A percentile compares a stretch with the other conserved stretches of the same genome.
Conservation (phyloP, 2,113 vertebrate genomes). For the Pterocles burchelli region DNA sequence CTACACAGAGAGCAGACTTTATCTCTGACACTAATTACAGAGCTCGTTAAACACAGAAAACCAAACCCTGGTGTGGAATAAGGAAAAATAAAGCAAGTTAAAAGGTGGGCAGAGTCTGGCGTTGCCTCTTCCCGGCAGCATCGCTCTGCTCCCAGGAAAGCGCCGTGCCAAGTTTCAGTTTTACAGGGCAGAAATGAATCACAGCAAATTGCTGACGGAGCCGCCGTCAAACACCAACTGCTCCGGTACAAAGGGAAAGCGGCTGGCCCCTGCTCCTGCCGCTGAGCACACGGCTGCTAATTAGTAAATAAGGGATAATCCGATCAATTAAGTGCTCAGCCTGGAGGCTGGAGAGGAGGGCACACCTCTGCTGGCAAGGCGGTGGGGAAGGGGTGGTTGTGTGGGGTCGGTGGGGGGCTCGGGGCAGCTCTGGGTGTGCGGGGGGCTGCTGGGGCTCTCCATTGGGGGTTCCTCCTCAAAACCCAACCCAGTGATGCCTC, state of each 20-base stretch:
- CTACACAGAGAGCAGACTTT: background rate
- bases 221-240: background rate
- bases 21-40: background rate
- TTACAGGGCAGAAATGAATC: background rate
- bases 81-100: background rate
- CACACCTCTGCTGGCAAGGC: background rate
- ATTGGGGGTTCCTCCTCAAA: background rate
- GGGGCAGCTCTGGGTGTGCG: background rate
- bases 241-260: background rate
- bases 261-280: background rate
- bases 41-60: background rate
- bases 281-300: background rate
- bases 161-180: background rate
- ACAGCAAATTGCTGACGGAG: background rate
- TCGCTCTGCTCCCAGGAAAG: background rate
- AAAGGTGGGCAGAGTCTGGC: constrained; percentile 1
- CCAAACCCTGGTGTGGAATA: accelerated
- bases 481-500: background rate
- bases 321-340: background rate
- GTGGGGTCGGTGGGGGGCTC: accelerated
- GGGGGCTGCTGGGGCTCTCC: background rate
- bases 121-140: accelerated
- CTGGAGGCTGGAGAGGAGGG: background rate
- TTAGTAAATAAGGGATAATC: constrained; percentile 18
- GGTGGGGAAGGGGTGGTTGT: background rate